These are phyloP conservation scores for Selenia dentaria DNA, from an alignment of 2,888 invertebrate species.

Conservation along the genomic window DNA sequence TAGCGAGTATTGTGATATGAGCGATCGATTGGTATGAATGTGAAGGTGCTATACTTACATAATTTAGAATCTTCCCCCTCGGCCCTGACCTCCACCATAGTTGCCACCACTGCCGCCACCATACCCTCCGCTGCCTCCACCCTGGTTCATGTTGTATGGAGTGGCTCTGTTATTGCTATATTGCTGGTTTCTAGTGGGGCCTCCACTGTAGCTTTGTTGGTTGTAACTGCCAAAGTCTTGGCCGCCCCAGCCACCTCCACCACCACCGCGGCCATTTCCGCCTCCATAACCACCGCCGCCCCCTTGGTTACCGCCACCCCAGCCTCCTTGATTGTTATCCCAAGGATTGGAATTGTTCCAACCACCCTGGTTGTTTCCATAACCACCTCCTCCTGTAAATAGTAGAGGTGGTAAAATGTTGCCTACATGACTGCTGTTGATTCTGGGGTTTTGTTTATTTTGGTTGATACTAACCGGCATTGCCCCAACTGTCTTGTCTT, in stretches of 20 bases:
- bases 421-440: too few species aligned
- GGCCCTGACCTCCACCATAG: conserved; percentile 72
- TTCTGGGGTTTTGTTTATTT: too few species aligned
- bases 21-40: conserved; percentile 27
- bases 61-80: conserved; percentile 65
- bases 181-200: conserved; percentile 92
- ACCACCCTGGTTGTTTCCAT: conserved; percentile 82
- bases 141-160: conserved; percentile 89
- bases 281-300: conserved; percentile 63
- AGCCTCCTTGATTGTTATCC: conserved; percentile 73
- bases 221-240: conserved; percentile 91
- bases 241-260: conserved; percentile 82
- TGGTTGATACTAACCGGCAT: conserved; percentile 34
- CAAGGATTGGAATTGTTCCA: conserved; percentile 24
- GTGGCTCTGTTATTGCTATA: conserved; percentile 88
- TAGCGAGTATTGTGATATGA: conserved; percentile 40
- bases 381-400: conserved; percentile 69
- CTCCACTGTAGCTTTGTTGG: conserved; percentile 94
- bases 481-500: conserved; percentile 69
- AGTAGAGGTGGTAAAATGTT: conserved; percentile 4
- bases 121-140: conserved; percentile 79
- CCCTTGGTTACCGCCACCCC: conserved; percentile 81
- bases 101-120: conserved; percentile 62
- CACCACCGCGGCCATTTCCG: conserved; percentile 70
- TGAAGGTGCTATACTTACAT: conserved; percentile 53